Evolutionary conservation across 2,888 invertebrate genomes (phyloP).

Genomic region (Aelia acuminata): DNA sequence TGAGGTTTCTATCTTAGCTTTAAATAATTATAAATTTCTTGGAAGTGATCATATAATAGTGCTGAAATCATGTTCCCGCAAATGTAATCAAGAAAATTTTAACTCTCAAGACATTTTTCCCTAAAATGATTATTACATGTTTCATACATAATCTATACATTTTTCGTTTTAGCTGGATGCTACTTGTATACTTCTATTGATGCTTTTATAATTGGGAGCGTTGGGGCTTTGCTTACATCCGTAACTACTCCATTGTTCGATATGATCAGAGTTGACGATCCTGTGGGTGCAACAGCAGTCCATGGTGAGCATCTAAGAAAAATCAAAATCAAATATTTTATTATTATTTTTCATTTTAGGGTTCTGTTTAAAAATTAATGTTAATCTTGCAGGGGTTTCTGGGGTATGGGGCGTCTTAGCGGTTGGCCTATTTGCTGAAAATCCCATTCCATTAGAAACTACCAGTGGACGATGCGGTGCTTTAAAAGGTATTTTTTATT

Average conservation of each 20-base stretch:
- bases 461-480: conserved; percentile 82
- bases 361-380: background rate
- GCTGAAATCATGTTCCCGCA: too few species aligned
- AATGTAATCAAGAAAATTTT: too few species aligned
- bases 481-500: conserved; percentile 75
- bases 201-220: conserved; percentile 83
- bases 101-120: too few species aligned
- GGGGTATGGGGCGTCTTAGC: conserved; percentile 83
- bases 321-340: background rate
- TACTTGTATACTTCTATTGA: conserved; percentile 91
- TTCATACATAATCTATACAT: conserved; percentile 43
- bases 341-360: background rate
- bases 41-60: too few species aligned
- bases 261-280: conserved; percentile 85
- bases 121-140: background rate
- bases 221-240: conserved; percentile 84
- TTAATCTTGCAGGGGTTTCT: conserved; percentile 68
- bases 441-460: conserved; percentile 85
- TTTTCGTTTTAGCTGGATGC: conserved; percentile 78
- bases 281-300: conserved; percentile 91
- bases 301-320: conserved; percentile 76
- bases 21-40: too few species aligned
- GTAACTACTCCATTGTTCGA: conserved; percentile 83
- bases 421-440: conserved; percentile 90
- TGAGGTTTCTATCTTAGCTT: too few species aligned